Evolutionary conservation across 2,797 vertebrate species (phyloP).

Genomic region (Micrastur ruficollis): DNA sequence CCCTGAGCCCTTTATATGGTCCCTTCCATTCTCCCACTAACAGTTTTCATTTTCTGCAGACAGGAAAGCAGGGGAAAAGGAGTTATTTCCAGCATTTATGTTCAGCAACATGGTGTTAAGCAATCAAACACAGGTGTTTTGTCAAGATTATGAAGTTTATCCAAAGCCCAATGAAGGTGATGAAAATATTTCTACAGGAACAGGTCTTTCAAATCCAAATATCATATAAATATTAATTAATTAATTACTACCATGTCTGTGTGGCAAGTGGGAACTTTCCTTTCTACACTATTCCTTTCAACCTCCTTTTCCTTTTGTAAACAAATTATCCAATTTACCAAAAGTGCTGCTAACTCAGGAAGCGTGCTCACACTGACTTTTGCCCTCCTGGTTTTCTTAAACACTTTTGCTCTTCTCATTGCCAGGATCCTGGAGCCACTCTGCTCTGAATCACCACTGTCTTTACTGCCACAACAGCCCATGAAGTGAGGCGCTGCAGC

Average conservation of each 20-base stretch:
- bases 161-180: background rate
- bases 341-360: background rate
- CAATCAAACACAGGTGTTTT: background rate
- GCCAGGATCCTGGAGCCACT: background rate
- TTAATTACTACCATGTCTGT: background rate
- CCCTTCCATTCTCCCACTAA: background rate
- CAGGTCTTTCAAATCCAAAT: background rate
- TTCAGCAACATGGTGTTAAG: background rate
- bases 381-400: background rate
- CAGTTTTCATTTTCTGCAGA: background rate
- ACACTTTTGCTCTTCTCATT: background rate
- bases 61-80: constrained; percentile 18
- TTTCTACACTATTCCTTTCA: background rate
- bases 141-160: background rate
- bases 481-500: background rate
- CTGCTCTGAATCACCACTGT: background rate
- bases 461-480: background rate
- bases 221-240: background rate
- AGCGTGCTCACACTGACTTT: background rate
- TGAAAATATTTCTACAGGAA: background rate
- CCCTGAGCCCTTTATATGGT: background rate
- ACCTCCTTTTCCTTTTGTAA: background rate
- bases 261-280: background rate
- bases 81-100: constrained; percentile 47
- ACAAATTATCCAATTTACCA: background rate